Evolutionary conservation across 2,888 invertebrate genomes (phyloP), one percentile per base, ranked within the genome.

Genomic region (Plebejus argus): DNA sequence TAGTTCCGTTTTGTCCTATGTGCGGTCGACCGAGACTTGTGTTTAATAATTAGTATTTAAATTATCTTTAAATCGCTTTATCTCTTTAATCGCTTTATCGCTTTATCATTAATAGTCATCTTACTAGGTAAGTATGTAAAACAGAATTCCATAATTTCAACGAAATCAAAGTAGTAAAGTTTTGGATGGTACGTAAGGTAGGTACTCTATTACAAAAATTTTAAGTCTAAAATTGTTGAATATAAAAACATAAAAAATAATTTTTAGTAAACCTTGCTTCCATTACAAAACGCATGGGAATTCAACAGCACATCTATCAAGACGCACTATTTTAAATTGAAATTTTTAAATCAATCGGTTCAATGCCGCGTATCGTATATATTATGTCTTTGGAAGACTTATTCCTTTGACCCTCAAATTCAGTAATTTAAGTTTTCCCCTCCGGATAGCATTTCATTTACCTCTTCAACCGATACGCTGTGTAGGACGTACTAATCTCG

Each of bases 381-480:
- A 45, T 45, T 45, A 53, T 88, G 89, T 91, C 91, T 90, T 86
- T 86, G 83, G 84, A 91, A 92, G 92, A 92, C 91, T 93, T 92
- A 92, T 93, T 90, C 87, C 93, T 94, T 92, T 93, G 94, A 93
- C 94, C 94, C 94, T 91, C 92, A 94, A 93, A 93, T 93, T 94
- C 91, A 91, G 94, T 94, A 94, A 94, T 94, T 94, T 94, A 94
- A 94, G 93, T 93, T 94, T 93, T 92, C 94, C 94, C 94, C 94
- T 93, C 92, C 90, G 91, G 92, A 92, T 92, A 91, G 93, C 94
- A 93, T 94, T 94, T 94, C 93, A 94, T 94, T 94, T 94, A 94
- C 94, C 94, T 94, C 94, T 94, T 93, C 93, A 93, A 91, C 92
- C 93, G 93, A 94, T 94, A 93, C 94, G 94, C 92, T 86, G 94